Percentiles rank a stretch among this genome's conserved stretches.
Evolutionary conservation across 2,113 vertebrate genomes (phyloP).

Genomic region (Stegastes partitus): DNA sequence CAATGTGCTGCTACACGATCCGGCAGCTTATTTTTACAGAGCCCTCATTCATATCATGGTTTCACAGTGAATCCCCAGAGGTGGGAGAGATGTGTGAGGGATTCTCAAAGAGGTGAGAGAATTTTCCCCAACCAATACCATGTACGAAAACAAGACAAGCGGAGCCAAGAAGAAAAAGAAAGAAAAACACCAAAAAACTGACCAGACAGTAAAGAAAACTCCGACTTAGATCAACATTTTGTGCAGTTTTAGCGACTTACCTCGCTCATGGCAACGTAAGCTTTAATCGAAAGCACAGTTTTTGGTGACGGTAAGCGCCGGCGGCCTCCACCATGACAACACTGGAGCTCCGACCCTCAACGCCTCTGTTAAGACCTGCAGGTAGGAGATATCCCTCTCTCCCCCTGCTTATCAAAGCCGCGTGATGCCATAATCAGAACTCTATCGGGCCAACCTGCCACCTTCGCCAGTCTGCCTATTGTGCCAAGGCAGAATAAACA

Average conservation of each 20-base stretch:
- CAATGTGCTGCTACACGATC: conserved; percentile 43
- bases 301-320: conserved; percentile 18
- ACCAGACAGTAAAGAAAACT: conserved; percentile 1
- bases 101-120: conserved; percentile 72
- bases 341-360: conserved; percentile 36
- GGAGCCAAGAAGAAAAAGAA: conserved; percentile 6
- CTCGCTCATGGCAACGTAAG: conserved; percentile 63
- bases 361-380: conserved; percentile 54
- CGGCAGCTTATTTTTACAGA: conserved; percentile 65
- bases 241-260: conserved; percentile 58
- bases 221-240: background rate
- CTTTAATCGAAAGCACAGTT: conserved; percentile 31
- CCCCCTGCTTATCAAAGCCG: conserved; percentile 55
- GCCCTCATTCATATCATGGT: conserved; percentile 65
- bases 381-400: conserved; percentile 42
- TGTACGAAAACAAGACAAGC: conserved; percentile 52
- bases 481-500: conserved; percentile 63
- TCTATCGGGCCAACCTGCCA: conserved; percentile 63
- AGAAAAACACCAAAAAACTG: conserved; percentile 4
- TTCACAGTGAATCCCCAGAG: conserved; percentile 72
- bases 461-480: conserved; percentile 55
- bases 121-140: conserved; percentile 61
- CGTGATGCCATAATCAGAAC: conserved; percentile 69
- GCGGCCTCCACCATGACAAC: conserved; percentile 40
- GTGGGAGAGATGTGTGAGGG: conserved; percentile 66